Evolutionary conservation across 2,113 vertebrate genomes (phyloP).

Genomic region (Choloepus hoffmanni): DNA sequence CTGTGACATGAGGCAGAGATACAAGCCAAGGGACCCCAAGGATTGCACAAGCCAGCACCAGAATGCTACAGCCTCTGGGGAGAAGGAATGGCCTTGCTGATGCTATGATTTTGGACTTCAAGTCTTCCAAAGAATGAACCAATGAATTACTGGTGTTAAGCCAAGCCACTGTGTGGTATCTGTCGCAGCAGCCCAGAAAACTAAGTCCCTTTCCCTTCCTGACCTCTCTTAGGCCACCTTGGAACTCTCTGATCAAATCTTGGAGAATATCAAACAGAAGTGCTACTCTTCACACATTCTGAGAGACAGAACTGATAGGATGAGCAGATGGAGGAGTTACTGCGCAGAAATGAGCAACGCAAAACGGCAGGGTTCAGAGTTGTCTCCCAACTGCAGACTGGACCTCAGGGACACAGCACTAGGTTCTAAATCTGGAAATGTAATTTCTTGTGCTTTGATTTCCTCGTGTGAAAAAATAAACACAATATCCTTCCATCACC

Average conservation of each 20-base stretch:
- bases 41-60: no score
- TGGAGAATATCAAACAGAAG: not conserved
- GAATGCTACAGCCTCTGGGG: no score
- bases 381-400: not conserved
- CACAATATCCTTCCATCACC: not conserved
- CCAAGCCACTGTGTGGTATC: no score
- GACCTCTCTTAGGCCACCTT: not conserved
- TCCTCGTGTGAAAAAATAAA: not conserved
- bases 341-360: accelerated
- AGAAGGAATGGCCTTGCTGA: no score
- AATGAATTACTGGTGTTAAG: no score
- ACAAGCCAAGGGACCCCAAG: no score
- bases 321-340: not conserved
- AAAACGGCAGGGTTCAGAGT: not conserved
- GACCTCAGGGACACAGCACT: not conserved
- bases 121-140: no score
- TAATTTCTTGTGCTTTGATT: not conserved
- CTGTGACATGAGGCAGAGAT: no score
- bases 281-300: not conserved
- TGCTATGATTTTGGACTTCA: no score
- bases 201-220: not conserved
- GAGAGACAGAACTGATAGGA: not conserved
- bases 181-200: no score
- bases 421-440: not conserved
- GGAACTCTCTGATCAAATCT: not conserved